Percentiles rank a stretch among this genome's conserved stretches.
Conservation (phyloP, 2,888 invertebrate genomes). For the Aquatica leii region DNA sequence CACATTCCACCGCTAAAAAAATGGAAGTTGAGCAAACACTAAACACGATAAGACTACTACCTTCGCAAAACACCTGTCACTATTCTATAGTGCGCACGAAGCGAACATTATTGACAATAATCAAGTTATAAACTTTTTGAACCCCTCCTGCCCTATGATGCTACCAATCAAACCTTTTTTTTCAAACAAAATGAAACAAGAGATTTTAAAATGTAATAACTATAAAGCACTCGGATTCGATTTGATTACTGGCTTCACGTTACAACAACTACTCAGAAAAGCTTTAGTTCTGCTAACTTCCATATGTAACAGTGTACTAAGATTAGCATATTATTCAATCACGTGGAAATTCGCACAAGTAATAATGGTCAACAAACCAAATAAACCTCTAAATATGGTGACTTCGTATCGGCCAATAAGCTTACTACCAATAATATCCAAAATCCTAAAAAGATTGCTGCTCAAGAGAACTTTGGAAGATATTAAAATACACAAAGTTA, state of each 20-base stretch:
- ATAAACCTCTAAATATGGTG: background rate
- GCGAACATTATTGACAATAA: slow-evolving; percentile 8
- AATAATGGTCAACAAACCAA: background rate
- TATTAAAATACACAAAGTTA: too few species aligned
- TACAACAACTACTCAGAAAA: slow-evolving; percentile 8
- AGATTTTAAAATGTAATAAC: slow-evolving; percentile 10
- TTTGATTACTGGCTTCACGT: background rate
- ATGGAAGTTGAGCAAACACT: background rate
- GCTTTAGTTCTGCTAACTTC: background rate
- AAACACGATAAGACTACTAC: too few species aligned
- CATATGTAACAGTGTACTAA: background rate
- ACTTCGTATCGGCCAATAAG: background rate
- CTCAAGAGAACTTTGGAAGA: too few species aligned
- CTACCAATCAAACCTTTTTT: slow-evolving; percentile 17
- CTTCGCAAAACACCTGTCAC: background rate
- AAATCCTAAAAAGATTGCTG: background rate
- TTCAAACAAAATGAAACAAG: slow-evolving; percentile 16
- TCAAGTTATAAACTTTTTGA: slow-evolving; percentile 7
- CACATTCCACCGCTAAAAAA: background rate
- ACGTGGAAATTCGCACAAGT: slow-evolving; percentile 6
- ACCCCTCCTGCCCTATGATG: slow-evolving; percentile 12
- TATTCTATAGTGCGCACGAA: background rate
- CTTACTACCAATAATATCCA: too few species aligned
- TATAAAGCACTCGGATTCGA: slow-evolving; percentile 12
- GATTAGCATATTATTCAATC: background rate